Evolutionary conservation across 1,140 invertebrate species (phyloP), one percentile per base, ranked within the genome.

Genomic region (Lucilia sericata): DNA sequence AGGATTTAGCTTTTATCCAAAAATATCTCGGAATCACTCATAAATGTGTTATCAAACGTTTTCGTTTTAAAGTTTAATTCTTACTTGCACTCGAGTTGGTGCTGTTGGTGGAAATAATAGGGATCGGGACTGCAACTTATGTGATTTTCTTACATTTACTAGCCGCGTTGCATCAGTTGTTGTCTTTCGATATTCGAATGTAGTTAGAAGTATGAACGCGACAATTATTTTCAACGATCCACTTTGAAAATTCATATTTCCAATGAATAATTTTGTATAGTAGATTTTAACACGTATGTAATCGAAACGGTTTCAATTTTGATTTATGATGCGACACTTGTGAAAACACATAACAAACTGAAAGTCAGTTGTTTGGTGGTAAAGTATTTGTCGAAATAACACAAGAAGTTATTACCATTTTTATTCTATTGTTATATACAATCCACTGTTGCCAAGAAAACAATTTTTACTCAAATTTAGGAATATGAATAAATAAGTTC

Each of bases 21-120:
- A 42, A 42, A 8, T 8, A 8, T 42, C 10, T 42, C 10, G 42
- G 10, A 42, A 42, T 42, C 42, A 42, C 42, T 7, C 42, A 42
- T 5, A 8, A 42, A 42, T 42, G 10, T 42, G 10, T 42, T 42
- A 42, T 3, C 42, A 42, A 42, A 42, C 42, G 42, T 42, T 42
- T 42, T 42, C 42, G 21, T 70, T n/a, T 70, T 21, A 70, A n/a
- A 49, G 36, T 82, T 30, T 12, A 55, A 49, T 70, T 47, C 84
- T 83, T 86, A 87, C 86, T 84, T 87, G 90, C 3, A 89, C 86
- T 25, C 90, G 88, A 25, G 90, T 91, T 13, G 90, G 90, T 34
- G 87, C 84, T 4, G 88, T 91, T 0, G 86, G 86, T 2, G 89
- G 90, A 80, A 90, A 91, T n/a, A 89, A 82, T 36, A 91, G 65